Percentiles rank a stretch among this genome's conserved stretches.
Conservation (phyloP, 2,888 invertebrate genomes). For the Oscheius sp. region DNA sequence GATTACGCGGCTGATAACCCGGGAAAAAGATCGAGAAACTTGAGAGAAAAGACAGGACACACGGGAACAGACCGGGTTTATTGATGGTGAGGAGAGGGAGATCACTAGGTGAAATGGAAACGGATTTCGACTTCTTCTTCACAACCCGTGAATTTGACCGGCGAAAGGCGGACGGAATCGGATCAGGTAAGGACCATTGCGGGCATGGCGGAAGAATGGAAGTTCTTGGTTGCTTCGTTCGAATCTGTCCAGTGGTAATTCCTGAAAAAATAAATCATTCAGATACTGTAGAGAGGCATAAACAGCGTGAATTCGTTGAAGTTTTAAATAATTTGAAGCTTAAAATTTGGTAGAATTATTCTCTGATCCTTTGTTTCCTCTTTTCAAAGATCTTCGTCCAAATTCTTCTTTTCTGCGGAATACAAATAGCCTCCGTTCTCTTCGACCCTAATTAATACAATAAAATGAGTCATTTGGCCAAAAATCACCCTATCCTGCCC, state of each 20-base stretch:
- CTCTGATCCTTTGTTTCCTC: neutral
- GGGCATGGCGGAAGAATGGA: slow-evolving; percentile 18
- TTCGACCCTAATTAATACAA: too few relatives aligned
- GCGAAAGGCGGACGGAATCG: neutral
- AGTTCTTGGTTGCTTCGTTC: slow-evolving; percentile 27
- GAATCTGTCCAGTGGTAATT: slow-evolving; percentile 36
- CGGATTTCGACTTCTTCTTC: neutral
- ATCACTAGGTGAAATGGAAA: slow-evolving; percentile 1
- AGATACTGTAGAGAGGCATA: too few relatives aligned
- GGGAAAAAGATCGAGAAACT: neutral
- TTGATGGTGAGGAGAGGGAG: slow-evolving; percentile 7
- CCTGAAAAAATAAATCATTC: too few relatives aligned
- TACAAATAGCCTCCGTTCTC: neutral
- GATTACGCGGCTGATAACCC: neutral
- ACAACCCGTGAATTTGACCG: neutral
- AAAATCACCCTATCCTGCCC: neutral
- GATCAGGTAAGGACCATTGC: neutral
- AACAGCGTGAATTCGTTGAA: too few relatives aligned
- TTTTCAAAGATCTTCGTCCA: neutral
- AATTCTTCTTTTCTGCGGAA: neutral
- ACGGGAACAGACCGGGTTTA: slow-evolving; percentile 34
- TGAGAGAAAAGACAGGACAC: neutral
- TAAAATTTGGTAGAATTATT: too few relatives aligned
- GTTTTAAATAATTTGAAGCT: too few relatives aligned
- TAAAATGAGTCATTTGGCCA: neutral